Evolutionary conservation across 2,888 invertebrate species (phyloP).

Genomic region (Tolmerus cingulatus): DNA sequence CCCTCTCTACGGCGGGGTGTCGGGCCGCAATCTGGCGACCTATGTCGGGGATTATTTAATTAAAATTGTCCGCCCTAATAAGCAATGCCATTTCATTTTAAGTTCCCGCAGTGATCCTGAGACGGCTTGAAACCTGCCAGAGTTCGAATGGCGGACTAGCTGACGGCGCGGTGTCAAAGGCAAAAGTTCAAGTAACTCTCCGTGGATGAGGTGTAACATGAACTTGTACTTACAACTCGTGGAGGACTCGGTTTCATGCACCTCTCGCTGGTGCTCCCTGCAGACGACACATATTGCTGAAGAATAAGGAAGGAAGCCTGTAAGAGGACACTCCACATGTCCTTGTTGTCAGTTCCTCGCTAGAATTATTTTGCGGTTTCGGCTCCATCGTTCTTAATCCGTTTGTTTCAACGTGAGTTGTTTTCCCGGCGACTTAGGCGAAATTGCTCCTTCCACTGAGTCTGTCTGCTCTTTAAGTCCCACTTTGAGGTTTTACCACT

Average conservation of each 20-base stretch:
- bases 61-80: slow-evolving; percentile 16
- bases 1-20: background rate
- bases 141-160: background rate
- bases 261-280: background rate
- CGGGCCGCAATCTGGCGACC: background rate
- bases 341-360: slow-evolving; percentile 10
- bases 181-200: slow-evolving; percentile 26
- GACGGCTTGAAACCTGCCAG: background rate
- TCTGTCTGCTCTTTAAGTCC: background rate
- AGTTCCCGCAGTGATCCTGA: background rate
- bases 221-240: slow-evolving; percentile 2
- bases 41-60: background rate
- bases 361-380: slow-evolving; percentile 24
- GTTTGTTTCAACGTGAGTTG: slow-evolving; percentile 27
- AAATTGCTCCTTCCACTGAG: background rate
- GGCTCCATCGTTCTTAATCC: slow-evolving; percentile 10
- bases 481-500: slow-evolving; percentile 4
- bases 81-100: background rate
- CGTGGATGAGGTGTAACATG: background rate
- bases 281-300: background rate
- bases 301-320: slow-evolving; percentile 1
- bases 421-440: background rate
- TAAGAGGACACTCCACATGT: slow-evolving; percentile 21
- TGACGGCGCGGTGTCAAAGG: slow-evolving; percentile 4
- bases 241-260: background rate